These are phyloP conservation scores for Hipposideros armiger DNA, from an alignment of 2,113 vertebrate genomes.

Conservation along the genomic window DNA sequence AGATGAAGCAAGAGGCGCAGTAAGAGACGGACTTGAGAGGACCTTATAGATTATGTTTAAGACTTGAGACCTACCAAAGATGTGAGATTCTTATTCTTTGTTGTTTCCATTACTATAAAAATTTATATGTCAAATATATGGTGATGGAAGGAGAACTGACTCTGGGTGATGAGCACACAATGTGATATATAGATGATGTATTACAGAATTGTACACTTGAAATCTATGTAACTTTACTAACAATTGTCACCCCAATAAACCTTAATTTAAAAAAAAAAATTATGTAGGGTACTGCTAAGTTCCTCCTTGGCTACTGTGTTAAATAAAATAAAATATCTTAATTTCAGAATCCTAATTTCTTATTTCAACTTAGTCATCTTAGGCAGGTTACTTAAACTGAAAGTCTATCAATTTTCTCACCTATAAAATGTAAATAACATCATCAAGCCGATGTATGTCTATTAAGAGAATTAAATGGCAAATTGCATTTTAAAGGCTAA, in stretches of 20 bases:
- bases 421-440: slow-evolving; percentile 50
- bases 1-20: not conserved
- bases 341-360: not conserved
- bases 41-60: not conserved
- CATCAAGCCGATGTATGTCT: not conserved
- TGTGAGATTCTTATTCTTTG: not conserved
- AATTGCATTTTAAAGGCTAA: slow-evolving; percentile 20
- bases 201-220: too few relatives aligned
- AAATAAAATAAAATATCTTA: slow-evolving; percentile 17
- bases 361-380: not conserved
- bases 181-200: too few relatives aligned
- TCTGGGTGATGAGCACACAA: too few relatives aligned
- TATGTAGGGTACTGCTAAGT: not conserved
- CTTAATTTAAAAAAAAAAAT: too few relatives aligned
- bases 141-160: too few relatives aligned
- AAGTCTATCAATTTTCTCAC: slow-evolving; percentile 7
- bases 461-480: not conserved
- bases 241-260: too few relatives aligned
- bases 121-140: not conserved
- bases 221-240: too few relatives aligned
- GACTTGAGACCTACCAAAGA: not conserved
- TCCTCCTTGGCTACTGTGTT: not conserved
- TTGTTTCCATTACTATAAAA: not conserved
- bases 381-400: not conserved
- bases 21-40: not conserved